Evolutionary conservation across 2,888 invertebrate species (phyloP).

Genomic region (Drosophila algonquin): DNA sequence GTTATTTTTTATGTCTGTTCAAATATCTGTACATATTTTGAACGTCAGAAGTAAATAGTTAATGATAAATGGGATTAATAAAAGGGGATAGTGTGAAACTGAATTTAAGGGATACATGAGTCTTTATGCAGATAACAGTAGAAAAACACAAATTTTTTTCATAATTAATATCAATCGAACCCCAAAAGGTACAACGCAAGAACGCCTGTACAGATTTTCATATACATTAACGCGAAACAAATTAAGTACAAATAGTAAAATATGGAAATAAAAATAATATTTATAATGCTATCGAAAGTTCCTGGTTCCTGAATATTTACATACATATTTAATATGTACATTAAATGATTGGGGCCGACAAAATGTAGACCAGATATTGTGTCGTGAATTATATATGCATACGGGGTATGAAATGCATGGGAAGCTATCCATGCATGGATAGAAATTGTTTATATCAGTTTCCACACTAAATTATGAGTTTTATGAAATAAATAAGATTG

Average conservation of each 20-base stretch:
- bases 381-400: not conserved
- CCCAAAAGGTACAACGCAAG: not conserved
- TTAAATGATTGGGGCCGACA: constrained; percentile 2
- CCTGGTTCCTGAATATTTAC: not conserved
- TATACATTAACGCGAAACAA: not conserved
- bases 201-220: not conserved
- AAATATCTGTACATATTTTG: not conserved
- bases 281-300: not conserved
- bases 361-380: constrained; percentile 5
- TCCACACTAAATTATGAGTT: not conserved
- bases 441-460: not conserved
- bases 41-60: not conserved
- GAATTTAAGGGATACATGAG: not conserved
- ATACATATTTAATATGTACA: constrained; percentile 24
- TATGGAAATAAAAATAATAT: not conserved
- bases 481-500: constrained; percentile 29
- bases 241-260: not conserved
- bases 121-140: not conserved
- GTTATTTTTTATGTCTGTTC: not conserved
- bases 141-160: not conserved
- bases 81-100: not conserved
- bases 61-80: too few species aligned
- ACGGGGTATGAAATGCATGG: not conserved
- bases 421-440: not conserved
- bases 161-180: not conserved